Percentiles rank a stretch among this genome's conserved stretches.
phyloP scores from a whole-genome alignment of 2,797 vertebrate species.

The Myripristis murdjan region DNA sequence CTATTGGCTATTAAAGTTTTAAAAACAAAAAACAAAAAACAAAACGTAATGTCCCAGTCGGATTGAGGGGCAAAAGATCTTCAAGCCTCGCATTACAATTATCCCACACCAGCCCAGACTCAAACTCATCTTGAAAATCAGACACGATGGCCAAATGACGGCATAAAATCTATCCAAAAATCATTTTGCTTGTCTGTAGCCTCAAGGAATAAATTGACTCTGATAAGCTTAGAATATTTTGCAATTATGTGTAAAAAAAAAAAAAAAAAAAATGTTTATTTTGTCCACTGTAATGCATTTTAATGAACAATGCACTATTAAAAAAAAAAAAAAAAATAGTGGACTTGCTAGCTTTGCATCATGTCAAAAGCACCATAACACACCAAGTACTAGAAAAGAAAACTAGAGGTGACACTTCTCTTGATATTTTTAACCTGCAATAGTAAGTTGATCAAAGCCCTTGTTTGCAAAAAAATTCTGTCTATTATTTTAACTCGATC shows the following conservation, averaged over 20 bases:
- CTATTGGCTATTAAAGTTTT: too few relatives aligned
- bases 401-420: slow-evolving; percentile 19
- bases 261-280: slow-evolving; percentile 21
- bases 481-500: neutral
- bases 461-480: neutral
- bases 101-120: too few relatives aligned
- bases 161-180: neutral
- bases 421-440: neutral
- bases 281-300: neutral
- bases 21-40: too few relatives aligned
- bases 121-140: too few relatives aligned
- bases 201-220: neutral
- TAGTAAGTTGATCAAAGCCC: neutral
- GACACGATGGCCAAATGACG: neutral
- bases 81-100: too few relatives aligned
- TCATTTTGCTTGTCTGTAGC: neutral
- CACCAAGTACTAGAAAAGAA: slow-evolving; percentile 8
- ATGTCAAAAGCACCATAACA: slow-evolving; percentile 29
- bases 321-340: too few relatives aligned
- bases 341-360: neutral
- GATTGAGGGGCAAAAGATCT: too few relatives aligned
- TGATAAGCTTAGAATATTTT: slow-evolving; percentile 14
- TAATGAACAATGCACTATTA: neutral
- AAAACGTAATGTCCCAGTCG: too few relatives aligned
- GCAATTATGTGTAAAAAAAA: slow-evolving; percentile 17